Evolutionary conservation across 2,888 invertebrate genomes (phyloP), one percentile per base, ranked within the genome.

Genomic region (Zele albiditarsus): DNA sequence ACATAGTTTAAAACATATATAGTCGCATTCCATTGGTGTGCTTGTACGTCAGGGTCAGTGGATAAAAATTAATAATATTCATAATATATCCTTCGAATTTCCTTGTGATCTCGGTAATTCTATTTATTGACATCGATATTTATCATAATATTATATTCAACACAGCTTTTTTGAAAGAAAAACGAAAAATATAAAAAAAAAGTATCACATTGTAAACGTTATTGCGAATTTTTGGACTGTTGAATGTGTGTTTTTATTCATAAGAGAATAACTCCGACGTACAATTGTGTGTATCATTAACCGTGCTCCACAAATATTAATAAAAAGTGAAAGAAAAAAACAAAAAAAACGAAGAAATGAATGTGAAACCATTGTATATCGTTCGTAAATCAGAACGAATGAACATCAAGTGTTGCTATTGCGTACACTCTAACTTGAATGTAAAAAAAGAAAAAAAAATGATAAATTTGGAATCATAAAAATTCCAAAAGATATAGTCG

Each of bases 21-120:
- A 84, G 81, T 85, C 83, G 85, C 86, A 86, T 86, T 86, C 86
- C 86, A 86, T 83, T 78, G 83, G 83, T 83, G 82, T 84, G 83
- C 82, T 80, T 76, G 77, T 78, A 75, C 73, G 80, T 85, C 79
- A 78, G 80, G 79, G 77, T 81, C 80, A 78, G 78, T 76, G 66
- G 63, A 77, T 71, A 33, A 73, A 72, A 76, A 31, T n/a, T n/a
- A 8, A 20, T 8, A n/a, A 53, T 53, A 20, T 20, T 20, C n/a
- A 53, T 46, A 25, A 74, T 67, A 63, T 60, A 58, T 70, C n/a
- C 42, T 71, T 28, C 58, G 23, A 67, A 71, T 65, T 49, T 71
- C 65, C 66, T 71, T 49, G 60, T 75, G 75, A 75, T 75, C 67
- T 75, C 71, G 67, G 66, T 66, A 65, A 74, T 74, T 65, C 65